Evolutionary conservation across 2,888 invertebrate genomes (phyloP), one percentile per base, ranked within the genome.

Genomic region (Eupithecia abbreviata): DNA sequence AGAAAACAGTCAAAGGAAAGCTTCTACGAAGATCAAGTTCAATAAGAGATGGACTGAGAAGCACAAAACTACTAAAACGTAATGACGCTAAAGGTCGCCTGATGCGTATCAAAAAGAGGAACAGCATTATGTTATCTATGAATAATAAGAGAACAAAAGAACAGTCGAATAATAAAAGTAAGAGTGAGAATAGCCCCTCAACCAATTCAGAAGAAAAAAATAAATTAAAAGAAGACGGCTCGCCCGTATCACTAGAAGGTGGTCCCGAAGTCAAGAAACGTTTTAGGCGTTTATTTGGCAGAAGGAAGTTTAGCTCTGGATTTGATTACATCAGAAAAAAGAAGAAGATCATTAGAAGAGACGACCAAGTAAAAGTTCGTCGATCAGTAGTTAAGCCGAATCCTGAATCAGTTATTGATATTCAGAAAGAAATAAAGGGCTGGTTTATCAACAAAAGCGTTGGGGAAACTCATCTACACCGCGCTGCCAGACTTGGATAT

Each of bases 381-480:
- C 89, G 96, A 82, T 89, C 91, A 79, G 91, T 94, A 41, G 89
- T 92, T 2, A 94, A 94, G 83, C 96, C 96, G 30, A 96, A 93
- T 83, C 96, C 96, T 0, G 96, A 96, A 86, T 96, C 96, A 45
- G 96, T 96, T 13, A 96, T 97, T 84, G 98, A 98, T 89, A 97
- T 98, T 74, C 97, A 97, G 81, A 97, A 97, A 84, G 98, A 98
- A 91, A 97, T 98, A 79, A 97, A 98, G 89, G 96, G 97, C 82
- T 98, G 98, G 98, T 98, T 98, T 79, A 96, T 99, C 74, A 99
- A 98, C 91, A 99, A 99, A 90, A 98, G 98, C 72, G 97, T 98
- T 55, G 99, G 99, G 9, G 99, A 99, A 92, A 99, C 98, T 1
- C 96, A 98, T 85, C 96, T 99, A 72, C 99, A 99, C 89, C 96